phyloP scores from a whole-genome alignment of 2,888 invertebrate species.

The Pollenia amentaria region DNA sequence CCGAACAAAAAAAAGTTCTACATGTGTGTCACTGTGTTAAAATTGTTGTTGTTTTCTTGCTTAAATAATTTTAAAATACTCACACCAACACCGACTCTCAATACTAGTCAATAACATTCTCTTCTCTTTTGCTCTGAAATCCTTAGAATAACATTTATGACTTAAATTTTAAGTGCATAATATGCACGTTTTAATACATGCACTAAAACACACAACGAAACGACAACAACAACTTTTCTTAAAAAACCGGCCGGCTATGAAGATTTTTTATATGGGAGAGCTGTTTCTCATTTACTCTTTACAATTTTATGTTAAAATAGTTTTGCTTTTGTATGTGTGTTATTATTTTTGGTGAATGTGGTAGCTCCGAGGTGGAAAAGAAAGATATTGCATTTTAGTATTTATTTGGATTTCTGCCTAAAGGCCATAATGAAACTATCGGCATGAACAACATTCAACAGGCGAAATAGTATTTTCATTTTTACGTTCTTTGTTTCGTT shows the following conservation, averaged over 20 bases:
- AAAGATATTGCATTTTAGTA: constrained; percentile 31
- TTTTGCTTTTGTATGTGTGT: constrained; percentile 22
- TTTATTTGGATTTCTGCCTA: constrained; percentile 17
- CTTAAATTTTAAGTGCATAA: neutral
- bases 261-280: neutral
- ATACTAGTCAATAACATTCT: constrained; percentile 1
- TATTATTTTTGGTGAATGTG: neutral
- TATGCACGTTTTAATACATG: constrained; percentile 52
- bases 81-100: constrained; percentile 3
- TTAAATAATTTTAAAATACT: neutral
- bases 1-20: constrained; percentile 12
- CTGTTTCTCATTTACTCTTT: neutral
- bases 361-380: neutral
- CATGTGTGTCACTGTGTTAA: constrained; percentile 73
- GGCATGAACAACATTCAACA: constrained; percentile 51
- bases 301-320: neutral
- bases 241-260: constrained; percentile 68
- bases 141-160: neutral
- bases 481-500: constrained; percentile 23
- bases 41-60: constrained; percentile 1
- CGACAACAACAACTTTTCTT: neutral
- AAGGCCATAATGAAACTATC: constrained; percentile 1
- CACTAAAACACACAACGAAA: neutral
- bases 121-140: neutral
- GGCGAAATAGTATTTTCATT: constrained; percentile 58